Evolutionary conservation across 2,888 invertebrate genomes (phyloP), one percentile per base, ranked within the genome.

Genomic region (Amphipyra tragopoginis): DNA sequence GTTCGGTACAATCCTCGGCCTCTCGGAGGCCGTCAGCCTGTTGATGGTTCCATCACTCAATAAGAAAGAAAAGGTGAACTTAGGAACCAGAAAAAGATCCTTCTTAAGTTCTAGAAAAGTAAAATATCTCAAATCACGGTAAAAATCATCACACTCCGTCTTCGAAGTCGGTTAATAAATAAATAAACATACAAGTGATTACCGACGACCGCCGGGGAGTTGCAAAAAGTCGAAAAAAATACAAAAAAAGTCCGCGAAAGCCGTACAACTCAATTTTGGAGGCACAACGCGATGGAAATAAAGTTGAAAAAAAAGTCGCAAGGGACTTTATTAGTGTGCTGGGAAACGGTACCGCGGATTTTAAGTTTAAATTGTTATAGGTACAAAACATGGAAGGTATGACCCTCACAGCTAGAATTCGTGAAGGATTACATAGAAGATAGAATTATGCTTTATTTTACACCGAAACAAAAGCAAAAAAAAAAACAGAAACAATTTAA

Each of bases 241-340:
- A 69, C 47, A 72, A 75, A 85, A 88, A 88, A 85, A 81, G 72
- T 67, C 77, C 84, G 86, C 91, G 87, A 90, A 90, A 89, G 85
- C 86, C 86, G 90, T 90, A 94, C 93, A 94, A 93, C 93, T 94
- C 93, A 94, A 94, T 94, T 94, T 94, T 93, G 93, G 93, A 91
- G 91, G 90, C 91, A 85, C 91, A 90, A 72, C 87, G 86, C 90
- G 86, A 82, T 84, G 85, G 86, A 91, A 92, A 92, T 89, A 92
- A 93, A 87, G 79, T 81, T 79, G 80, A 88, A 88, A 90, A 91
- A 92, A 89, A 89, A 80, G 77, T 80, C 74, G 76, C 67, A 72
- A 8, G 87, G 84, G 84, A 54, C 77, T 93, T 92, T 91, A 61
- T 87, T 90, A 51, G 77, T 83, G 92, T 82, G 84, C 83, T 13